A percentile compares a stretch with the other conserved stretches of the same genome.
Conservation (phyloP, 2,797 vertebrate genomes). For the Notamacropus eugenii region DNA sequence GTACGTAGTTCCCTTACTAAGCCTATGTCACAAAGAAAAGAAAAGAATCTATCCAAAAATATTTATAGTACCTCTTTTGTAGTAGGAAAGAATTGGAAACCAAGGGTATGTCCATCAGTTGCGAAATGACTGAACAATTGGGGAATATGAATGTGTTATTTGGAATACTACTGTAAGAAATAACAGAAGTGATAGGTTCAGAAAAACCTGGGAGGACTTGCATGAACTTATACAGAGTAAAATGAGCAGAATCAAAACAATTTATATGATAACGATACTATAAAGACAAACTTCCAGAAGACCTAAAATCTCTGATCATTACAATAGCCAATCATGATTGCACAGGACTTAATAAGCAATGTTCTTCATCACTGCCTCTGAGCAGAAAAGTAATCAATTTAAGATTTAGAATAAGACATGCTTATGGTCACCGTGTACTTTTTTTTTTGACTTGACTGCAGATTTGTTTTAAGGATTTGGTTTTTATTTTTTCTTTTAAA, state of each 20-base stretch:
- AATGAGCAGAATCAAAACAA: neutral
- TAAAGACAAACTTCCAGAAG: neutral
- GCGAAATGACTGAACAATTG: neutral
- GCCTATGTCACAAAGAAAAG: neutral
- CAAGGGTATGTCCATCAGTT: neutral
- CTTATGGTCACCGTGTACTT: neutral
- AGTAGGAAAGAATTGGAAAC: neutral
- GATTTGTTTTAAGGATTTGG: neutral
- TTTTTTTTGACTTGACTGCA: neutral
- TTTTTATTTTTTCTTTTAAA: neutral
- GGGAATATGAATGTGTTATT: neutral
- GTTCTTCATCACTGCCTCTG: neutral
- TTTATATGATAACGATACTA: neutral
- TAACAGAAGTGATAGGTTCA: neutral
- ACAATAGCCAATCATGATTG: neutral
- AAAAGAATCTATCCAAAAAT: neutral
- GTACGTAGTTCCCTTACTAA: neutral
- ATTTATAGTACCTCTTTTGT: neutral
- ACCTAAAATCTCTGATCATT: neutral
- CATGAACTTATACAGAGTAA: neutral
- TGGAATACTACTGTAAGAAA: neutral
- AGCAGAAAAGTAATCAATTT: neutral
- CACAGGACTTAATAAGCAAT: neutral
- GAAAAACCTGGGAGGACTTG: neutral
- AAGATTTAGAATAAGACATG: neutral